Evolutionary conservation across 2,797 vertebrate genomes (phyloP).

Genomic region (Sternotherus odoratus): DNA sequence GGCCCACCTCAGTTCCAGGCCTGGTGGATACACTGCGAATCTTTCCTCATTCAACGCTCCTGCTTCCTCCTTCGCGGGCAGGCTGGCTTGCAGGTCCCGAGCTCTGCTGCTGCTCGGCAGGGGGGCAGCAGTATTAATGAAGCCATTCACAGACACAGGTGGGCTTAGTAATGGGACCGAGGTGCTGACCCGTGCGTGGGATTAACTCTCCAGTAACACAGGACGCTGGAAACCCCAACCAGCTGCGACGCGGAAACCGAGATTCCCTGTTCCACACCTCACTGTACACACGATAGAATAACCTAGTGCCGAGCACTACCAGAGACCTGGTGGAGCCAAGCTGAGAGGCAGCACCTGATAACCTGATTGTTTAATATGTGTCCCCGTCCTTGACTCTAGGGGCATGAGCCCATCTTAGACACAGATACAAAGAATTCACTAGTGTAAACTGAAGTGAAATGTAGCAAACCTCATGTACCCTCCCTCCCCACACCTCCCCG

Average conservation of each 20-base stretch:
- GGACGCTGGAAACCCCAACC: background rate
- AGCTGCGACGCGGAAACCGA: background rate
- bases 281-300: too few species aligned
- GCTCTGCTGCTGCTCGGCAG: background rate
- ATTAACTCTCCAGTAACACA: background rate
- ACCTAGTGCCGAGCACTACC: background rate
- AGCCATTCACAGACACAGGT: background rate
- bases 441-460: background rate
- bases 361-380: background rate
- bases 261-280: background rate
- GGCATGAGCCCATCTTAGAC: background rate
- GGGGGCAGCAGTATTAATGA: background rate
- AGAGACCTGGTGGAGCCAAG: background rate
- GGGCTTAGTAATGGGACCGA: background rate
- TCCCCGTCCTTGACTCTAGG: background rate
- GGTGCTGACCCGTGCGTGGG: background rate
- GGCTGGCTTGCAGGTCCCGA: too few species aligned
- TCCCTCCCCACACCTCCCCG: background rate
- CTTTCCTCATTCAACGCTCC: background rate
- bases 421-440: background rate
- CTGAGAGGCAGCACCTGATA: background rate
- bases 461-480: background rate
- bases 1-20: background rate
- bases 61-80: background rate
- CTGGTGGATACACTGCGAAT: background rate